phyloP scores from a whole-genome alignment of 64 coral and sea anemone genomes.

The Hydrozoanthus tunicans region DNA sequence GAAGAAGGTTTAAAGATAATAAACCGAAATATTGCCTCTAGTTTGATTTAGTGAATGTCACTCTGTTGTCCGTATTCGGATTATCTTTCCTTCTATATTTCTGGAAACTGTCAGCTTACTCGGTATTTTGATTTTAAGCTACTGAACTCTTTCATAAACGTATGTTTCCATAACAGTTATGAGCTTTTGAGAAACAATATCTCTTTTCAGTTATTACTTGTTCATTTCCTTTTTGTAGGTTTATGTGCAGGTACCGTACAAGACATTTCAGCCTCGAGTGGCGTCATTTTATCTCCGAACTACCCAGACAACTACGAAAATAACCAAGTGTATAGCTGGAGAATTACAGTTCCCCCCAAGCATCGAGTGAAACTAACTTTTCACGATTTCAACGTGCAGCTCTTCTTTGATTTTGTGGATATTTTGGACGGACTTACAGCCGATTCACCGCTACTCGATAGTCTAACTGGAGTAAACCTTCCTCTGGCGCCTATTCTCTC shows the following conservation, averaged over 20 bases:
- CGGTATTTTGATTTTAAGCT: no score
- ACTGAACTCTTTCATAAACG: no score
- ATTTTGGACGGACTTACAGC: neutral
- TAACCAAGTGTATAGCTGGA: neutral
- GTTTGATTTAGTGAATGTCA: no score
- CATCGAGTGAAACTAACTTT: constrained; percentile 16
- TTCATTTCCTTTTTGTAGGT: neutral
- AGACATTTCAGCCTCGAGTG: neutral
- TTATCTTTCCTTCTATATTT: no score
- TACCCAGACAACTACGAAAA: constrained; percentile 17
- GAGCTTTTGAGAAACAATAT: no score
- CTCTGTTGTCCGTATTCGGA: no score
- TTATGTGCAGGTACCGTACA: neutral
- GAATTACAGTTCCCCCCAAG: neutral
- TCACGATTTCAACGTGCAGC: neutral
- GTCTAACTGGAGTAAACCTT: neutral
- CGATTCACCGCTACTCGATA: neutral
- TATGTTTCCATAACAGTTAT: no score
- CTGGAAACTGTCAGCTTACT: no score
- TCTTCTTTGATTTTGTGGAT: neutral
- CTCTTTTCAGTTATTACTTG: no score
- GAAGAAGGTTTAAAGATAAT: no score
- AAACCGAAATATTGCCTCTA: no score
- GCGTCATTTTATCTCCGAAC: neutral
- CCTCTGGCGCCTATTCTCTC: neutral